These are phyloP conservation scores for Rhinella marina DNA, from an alignment of 2,797 vertebrate species.

Conservation along the genomic window DNA sequence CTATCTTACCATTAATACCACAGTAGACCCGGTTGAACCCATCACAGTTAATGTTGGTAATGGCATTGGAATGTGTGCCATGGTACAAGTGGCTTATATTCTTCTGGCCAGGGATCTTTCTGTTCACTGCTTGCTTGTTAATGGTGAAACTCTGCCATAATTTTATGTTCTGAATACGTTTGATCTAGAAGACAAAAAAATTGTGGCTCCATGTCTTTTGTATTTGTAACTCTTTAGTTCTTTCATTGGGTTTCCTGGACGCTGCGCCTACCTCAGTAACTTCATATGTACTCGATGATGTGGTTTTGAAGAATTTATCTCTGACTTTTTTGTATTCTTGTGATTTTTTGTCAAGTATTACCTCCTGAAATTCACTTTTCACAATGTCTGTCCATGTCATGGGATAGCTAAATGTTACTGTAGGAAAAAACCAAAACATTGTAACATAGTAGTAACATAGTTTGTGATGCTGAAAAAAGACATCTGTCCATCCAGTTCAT, in stretches of 20 bases:
- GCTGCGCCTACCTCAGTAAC: neutral
- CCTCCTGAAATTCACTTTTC: neutral
- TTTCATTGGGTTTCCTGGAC: no score
- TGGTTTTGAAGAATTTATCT: neutral
- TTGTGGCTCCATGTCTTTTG: neutral
- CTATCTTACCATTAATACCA: constrained; percentile 37
- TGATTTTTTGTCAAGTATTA: neutral
- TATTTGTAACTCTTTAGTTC: no score
- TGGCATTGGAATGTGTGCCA: constrained; percentile 17
- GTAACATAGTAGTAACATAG: no score
- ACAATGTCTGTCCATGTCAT: neutral
- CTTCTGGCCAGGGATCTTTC: neutral
- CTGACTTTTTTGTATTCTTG: neutral
- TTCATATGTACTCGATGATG: neutral
- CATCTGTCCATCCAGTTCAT: no score
- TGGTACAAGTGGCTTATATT: constrained; percentile 40
- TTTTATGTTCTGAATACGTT: constrained; percentile 31
- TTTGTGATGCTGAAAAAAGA: no score
- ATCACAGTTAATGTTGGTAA: neutral
- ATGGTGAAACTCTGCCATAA: constrained; percentile 38
- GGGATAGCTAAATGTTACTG: neutral
- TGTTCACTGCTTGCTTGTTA: constrained; percentile 2
- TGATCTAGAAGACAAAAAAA: constrained; percentile 17
- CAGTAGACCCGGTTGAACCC: constrained; percentile 40
- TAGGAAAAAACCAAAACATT: neutral